phyloP scores from a whole-genome alignment of 2,888 invertebrate species.

The Tinea pellionella region DNA sequence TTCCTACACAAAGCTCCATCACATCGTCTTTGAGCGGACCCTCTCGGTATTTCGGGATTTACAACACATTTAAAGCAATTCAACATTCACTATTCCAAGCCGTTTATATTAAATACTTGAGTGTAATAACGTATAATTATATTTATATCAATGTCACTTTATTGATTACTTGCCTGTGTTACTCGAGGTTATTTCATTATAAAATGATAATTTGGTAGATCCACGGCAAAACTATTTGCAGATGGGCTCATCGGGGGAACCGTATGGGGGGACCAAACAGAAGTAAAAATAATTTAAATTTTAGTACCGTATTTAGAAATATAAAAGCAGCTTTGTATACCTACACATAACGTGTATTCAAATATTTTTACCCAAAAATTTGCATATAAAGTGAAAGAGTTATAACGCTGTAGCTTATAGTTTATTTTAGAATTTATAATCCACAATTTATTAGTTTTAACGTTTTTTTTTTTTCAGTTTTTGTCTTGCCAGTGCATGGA shows the following conservation, averaged over 20 bases:
- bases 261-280: no score
- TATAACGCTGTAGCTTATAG: background rate
- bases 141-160: no score
- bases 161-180: no score
- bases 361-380: conserved; percentile 1
- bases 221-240: no score
- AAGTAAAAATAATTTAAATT: background rate
- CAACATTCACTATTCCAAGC: background rate
- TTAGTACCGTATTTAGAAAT: background rate
- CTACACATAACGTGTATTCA: background rate
- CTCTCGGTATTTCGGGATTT: background rate
- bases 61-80: background rate
- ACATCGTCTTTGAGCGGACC: background rate
- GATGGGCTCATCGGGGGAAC: no score
- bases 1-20: background rate
- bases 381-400: conserved; percentile 1
- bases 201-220: no score
- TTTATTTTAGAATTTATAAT: background rate
- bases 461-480: no score
- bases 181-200: no score
- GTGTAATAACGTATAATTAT: no score
- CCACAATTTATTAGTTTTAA: no score
- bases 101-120: background rate
- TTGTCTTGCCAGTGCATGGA: no score
- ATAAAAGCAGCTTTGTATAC: background rate